Percentiles rank a stretch among this genome's conserved stretches.
phyloP scores from a whole-genome alignment of 2,113 vertebrate species.

The Sander vitreus region DNA sequence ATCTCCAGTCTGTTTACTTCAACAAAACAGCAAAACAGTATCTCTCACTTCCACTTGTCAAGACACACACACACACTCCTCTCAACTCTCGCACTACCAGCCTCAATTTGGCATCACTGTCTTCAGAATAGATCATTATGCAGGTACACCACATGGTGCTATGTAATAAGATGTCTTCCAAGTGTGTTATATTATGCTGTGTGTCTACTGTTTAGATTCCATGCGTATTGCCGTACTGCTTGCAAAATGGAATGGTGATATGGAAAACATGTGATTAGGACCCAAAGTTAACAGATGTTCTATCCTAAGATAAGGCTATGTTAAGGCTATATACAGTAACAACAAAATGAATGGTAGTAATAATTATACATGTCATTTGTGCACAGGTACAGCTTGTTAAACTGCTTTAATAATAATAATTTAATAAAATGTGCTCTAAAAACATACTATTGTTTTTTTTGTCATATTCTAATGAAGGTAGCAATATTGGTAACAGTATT shows the following conservation, averaged over 20 bases:
- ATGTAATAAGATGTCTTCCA: slow-evolving; percentile 44
- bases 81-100: neutral
- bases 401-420: neutral
- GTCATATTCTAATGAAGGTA: neutral
- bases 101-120: slow-evolving; percentile 19
- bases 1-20: slow-evolving; percentile 29
- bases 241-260: slow-evolving; percentile 14
- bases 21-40: slow-evolving; percentile 2
- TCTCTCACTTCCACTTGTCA: neutral
- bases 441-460: neutral
- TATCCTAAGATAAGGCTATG: neutral
- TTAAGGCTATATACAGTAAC: neutral
- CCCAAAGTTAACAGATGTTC: slow-evolving; percentile 1
- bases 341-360: neutral
- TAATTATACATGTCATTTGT: neutral
- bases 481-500: neutral
- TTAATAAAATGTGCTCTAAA: neutral
- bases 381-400: neutral
- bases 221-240: slow-evolving; percentile 6
- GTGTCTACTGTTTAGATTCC: slow-evolving; percentile 8
- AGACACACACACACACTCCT: neutral
- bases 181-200: slow-evolving; percentile 37
- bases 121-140: slow-evolving; percentile 36
- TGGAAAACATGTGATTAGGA: slow-evolving; percentile 13
- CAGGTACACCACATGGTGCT: slow-evolving; percentile 37